Evolutionary conservation across 2,113 vertebrate genomes (phyloP).

Genomic region (Rhagologus leucostigma): DNA sequence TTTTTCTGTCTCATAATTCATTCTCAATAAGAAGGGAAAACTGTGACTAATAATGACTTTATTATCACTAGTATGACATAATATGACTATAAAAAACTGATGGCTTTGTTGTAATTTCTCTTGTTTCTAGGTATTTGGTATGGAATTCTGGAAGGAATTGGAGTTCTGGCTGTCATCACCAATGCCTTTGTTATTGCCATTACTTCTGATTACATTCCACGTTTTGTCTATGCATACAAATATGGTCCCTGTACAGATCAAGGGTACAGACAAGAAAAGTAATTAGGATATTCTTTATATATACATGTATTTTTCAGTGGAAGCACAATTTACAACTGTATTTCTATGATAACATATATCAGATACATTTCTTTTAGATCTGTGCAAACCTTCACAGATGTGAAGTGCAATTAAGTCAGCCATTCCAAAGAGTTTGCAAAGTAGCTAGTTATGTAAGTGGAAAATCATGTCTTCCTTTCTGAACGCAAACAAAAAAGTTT

Average conservation of each 20-base stretch:
- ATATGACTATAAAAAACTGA: neutral
- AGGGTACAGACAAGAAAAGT: conserved; percentile 84
- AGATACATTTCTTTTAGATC: neutral
- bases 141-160: conserved; percentile 95
- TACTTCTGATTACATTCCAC: conserved; percentile 98
- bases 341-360: neutral
- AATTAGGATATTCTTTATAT: conserved; percentile 29
- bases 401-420: neutral
- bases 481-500: neutral
- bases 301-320: neutral
- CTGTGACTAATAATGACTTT: neutral
- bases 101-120: neutral
- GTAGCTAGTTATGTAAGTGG: neutral
- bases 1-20: neutral
- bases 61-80: neutral
- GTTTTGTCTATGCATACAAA: conserved; percentile 96
- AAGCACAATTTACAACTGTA: neutral
- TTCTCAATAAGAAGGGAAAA: neutral
- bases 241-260: conserved; percentile 91
- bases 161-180: conserved; percentile 95
- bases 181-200: conserved; percentile 98
- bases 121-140: conserved; percentile 90
- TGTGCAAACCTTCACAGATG: neutral
- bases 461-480: neutral
- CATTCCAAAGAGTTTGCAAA: neutral